Base-by-base conservation (phyloP, 2,888 invertebrate species). In the Sycophila texana region DNA sequence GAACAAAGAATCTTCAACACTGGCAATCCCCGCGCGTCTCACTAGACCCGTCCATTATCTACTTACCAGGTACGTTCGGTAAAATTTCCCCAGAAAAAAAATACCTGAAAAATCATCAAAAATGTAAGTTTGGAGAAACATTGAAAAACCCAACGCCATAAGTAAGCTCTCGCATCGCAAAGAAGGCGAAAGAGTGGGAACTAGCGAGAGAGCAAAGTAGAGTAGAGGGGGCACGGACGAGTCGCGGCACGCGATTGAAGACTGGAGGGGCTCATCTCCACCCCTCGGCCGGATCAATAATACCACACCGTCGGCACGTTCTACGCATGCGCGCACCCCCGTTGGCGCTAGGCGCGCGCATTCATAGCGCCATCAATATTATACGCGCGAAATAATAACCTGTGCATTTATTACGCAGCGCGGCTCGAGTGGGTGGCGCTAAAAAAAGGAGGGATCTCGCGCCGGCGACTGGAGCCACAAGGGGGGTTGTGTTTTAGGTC, bases 311-410 rank as follows among this genome's bases (percentile, higher is more conserved):
- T 85, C 66, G 53, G 16, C 5, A 14, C 74, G 68, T 81, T 7
- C 14, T 73, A 86, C 89, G 89, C 89, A 87, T 88, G 89, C 77
- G 73, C 68, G 18, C n/a, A 4, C 87, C 84, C 85, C 60, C 74
- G 82, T 60, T 77, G 77, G 47, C 74, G 78, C 82, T 58, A 72
- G 82, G 82, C 83, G 81, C 79, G 87, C 88, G 88, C 89, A 89
- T 89, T 89, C 88, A 89, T 88, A 87, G 85, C 86, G 86, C 86
- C 88, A 90, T 90, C 87, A 89, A 89, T 89, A 89, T 89, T 90
- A 88, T 88, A 89, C 88, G 88, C 88, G 88, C 86, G 86, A 89
- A 89, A 89, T 89, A 89, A 89, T 89, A 90, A 89, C 88, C 86
- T 85, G 88, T 87, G 87, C 89, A 89, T 89, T 89, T 87, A 87